Evolutionary conservation across 2,113 vertebrate species (phyloP).

Genomic region (Uria aalge): DNA sequence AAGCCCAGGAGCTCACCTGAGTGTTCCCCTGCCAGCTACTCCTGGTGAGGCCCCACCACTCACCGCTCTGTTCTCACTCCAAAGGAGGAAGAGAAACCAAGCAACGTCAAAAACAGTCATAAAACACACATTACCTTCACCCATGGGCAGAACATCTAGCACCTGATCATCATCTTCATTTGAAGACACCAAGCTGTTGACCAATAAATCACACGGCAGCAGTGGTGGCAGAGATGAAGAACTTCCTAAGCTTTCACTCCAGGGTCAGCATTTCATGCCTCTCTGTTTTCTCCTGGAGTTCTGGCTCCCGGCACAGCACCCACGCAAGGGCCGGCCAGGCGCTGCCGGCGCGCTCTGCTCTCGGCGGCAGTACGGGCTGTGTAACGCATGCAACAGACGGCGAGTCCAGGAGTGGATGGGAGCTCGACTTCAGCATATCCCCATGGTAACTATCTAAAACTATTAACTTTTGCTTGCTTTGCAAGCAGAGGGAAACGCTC

Average conservation of each 20-base stretch:
- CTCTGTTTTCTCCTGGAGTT: neutral
- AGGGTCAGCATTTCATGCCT: neutral
- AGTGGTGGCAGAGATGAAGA: neutral
- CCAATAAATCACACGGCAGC: neutral
- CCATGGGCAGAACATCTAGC: neutral
- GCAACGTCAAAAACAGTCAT: neutral
- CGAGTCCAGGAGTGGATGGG: neutral
- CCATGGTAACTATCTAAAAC: neutral
- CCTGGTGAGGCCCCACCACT: neutral
- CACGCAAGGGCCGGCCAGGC: neutral
- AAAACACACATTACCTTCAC: conserved; percentile 21
- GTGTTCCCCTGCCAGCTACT: neutral
- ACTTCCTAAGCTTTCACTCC: neutral
- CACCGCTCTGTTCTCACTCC: neutral
- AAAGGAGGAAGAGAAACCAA: neutral
- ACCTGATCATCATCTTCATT: neutral
- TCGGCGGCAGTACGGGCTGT: neutral
- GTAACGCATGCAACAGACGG: neutral
- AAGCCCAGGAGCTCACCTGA: neutral
- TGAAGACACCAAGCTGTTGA: neutral
- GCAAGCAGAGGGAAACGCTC: neutral
- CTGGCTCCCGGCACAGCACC: neutral
- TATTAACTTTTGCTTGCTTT: neutral
- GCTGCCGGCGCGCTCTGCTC: neutral
- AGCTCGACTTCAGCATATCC: neutral